Evolutionary conservation across 1,140 invertebrate species (phyloP).

Genomic region (Periplaneta americana): DNA sequence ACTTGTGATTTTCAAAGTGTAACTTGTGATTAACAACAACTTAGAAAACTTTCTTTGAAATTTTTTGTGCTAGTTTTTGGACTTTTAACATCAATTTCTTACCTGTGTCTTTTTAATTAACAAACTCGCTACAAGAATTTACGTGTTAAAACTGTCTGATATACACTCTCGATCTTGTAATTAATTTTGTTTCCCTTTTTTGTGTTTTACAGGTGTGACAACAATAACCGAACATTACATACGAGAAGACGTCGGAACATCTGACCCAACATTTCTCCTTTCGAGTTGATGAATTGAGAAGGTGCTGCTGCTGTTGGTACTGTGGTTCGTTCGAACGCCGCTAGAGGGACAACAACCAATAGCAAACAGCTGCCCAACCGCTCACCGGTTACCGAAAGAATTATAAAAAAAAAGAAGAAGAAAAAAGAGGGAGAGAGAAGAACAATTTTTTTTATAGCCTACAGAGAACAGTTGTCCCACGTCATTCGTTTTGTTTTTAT

Average conservation of each 20-base stretch:
- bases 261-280: neutral
- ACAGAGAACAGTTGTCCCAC: neutral
- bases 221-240: neutral
- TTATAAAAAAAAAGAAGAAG: neutral
- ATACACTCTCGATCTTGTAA: neutral
- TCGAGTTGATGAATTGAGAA: neutral
- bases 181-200: neutral
- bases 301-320: neutral
- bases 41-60: too few relatives aligned
- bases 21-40: too few relatives aligned
- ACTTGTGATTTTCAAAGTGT: too few relatives aligned
- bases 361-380: constrained; percentile 11
- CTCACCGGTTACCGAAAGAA: neutral
- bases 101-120: too few relatives aligned
- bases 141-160: too few relatives aligned
- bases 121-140: too few relatives aligned
- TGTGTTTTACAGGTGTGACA: neutral
- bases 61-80: too few relatives aligned
- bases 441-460: neutral
- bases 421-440: neutral
- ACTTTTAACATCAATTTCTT: too few relatives aligned
- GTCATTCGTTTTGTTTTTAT: neutral
- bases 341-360: constrained; percentile 7
- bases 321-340: constrained; percentile 2
- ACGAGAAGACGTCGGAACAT: neutral